Evolutionary conservation across 1,140 invertebrate genomes (phyloP).

Genomic region (Lanistes nyassanus): DNA sequence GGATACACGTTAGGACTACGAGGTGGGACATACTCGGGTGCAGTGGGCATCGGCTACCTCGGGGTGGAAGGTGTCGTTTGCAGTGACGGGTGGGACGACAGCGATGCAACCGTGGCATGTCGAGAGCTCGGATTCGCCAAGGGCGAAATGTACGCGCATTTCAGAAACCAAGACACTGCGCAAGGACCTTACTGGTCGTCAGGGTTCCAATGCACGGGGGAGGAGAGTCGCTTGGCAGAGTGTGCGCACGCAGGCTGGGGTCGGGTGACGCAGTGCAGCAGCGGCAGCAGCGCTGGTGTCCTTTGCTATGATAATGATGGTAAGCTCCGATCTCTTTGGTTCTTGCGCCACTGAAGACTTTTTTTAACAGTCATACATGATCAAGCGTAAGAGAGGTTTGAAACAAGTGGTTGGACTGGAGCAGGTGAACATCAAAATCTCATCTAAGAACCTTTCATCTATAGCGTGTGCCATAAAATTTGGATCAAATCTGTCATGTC

Average conservation of each 20-base stretch:
- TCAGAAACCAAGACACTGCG: slow-evolving; percentile 33
- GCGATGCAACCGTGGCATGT: slow-evolving; percentile 54
- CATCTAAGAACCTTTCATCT: no score
- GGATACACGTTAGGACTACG: slow-evolving; percentile 36
- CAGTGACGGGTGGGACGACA: slow-evolving; percentile 49
- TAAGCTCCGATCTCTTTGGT: no score
- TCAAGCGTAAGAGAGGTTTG: no score
- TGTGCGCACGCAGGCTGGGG: slow-evolving; percentile 43
- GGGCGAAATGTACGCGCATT: slow-evolving; percentile 46
- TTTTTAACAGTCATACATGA: no score
- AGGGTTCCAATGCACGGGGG: slow-evolving; percentile 44
- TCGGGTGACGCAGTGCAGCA: slow-evolving; percentile 38
- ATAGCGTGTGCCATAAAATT: no score
- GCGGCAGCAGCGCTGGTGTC: slow-evolving; percentile 43
- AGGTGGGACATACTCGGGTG: slow-evolving; percentile 34
- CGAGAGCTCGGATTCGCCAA: slow-evolving; percentile 45
- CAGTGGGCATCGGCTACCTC: slow-evolving; percentile 39
- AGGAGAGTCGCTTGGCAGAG: slow-evolving; percentile 35
- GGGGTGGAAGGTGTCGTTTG: slow-evolving; percentile 52
- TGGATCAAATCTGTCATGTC: no score
- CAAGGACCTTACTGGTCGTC: slow-evolving; percentile 49
- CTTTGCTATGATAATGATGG: slow-evolving; percentile 44
- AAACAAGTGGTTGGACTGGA: no score
- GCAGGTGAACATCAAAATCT: no score
- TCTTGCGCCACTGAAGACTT: no score